These are phyloP conservation scores for Danionella cerebrum DNA, from an alignment of 2,113 vertebrate genomes.

Conservation along the genomic window DNA sequence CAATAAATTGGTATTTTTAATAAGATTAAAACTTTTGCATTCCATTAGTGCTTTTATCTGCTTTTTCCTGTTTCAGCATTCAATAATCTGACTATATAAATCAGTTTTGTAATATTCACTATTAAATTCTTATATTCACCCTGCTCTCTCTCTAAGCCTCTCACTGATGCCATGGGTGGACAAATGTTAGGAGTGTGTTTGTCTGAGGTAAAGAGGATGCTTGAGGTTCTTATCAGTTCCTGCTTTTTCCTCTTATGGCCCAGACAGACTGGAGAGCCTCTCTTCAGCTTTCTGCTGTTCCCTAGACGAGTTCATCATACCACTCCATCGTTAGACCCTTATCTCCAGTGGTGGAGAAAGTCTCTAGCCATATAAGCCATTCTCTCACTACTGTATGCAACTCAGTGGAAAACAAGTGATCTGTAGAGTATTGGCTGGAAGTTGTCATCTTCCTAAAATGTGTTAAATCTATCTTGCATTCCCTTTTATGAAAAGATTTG, in stretches of 20 bases:
- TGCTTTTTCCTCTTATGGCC: constrained; percentile 25
- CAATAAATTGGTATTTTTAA: no score
- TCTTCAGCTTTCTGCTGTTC: constrained; percentile 30
- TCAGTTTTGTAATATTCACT: no score
- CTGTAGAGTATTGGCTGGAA: no score
- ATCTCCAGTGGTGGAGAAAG: constrained; percentile 32
- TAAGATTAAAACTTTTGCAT: no score
- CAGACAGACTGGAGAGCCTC: constrained; percentile 26
- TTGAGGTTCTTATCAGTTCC: constrained; percentile 37
- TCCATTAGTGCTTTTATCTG: no score
- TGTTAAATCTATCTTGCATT: neutral
- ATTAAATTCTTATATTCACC: neutral
- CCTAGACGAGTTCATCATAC: constrained; percentile 25
- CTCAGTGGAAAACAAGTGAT: neutral
- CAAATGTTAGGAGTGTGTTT: constrained; percentile 17
- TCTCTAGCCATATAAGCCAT: constrained; percentile 27
- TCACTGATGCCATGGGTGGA: constrained; percentile 3
- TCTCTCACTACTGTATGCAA: constrained; percentile 4
- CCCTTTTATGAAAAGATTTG: constrained; percentile 22
- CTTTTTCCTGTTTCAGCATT: no score
- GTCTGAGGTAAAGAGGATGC: constrained; percentile 32
- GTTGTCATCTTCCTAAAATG: no score
- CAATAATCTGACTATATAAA: no score
- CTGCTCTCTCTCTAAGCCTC: neutral
- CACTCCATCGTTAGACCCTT: constrained; percentile 28